Percentiles rank a stretch among this genome's conserved stretches.
Conservation (phyloP, 1,140 invertebrate species). For the Spodoptera litura region DNA sequence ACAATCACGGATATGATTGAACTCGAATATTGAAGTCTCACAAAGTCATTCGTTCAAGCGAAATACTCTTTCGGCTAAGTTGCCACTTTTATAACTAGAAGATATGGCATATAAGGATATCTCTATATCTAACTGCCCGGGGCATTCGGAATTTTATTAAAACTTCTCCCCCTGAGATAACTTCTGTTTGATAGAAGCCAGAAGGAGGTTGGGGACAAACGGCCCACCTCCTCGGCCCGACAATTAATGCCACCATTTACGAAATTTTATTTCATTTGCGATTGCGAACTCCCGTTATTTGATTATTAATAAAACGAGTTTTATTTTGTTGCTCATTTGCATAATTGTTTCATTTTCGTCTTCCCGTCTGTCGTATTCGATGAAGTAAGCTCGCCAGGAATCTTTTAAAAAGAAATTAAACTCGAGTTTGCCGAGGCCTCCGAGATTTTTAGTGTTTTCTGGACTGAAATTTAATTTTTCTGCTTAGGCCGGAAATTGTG, state of each 20-base stretch:
- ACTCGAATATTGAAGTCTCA: slow-evolving; percentile 60
- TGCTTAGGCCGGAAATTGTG: slow-evolving; percentile 29
- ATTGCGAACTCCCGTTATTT: slow-evolving; percentile 78
- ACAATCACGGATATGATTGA: slow-evolving; percentile 49
- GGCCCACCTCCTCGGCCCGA: slow-evolving; percentile 46
- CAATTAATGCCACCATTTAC: slow-evolving; percentile 82
- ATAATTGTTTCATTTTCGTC: slow-evolving; percentile 82
- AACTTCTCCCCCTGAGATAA: slow-evolving; percentile 81
- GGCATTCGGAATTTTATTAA: slow-evolving; percentile 82
- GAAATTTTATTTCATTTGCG: slow-evolving; percentile 81
- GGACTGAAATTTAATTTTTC: slow-evolving; percentile 38
- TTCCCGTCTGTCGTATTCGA: slow-evolving; percentile 66
- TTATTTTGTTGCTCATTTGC: slow-evolving; percentile 79
- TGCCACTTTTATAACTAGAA: slow-evolving; percentile 64
- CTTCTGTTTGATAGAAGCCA: slow-evolving; percentile 80
- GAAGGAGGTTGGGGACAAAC: slow-evolving; percentile 49
- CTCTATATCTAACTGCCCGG: slow-evolving; percentile 66
- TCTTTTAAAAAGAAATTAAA: slow-evolving; percentile 72
- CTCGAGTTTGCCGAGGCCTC: slow-evolving; percentile 39
- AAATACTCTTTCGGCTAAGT: slow-evolving; percentile 59
- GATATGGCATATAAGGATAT: slow-evolving; percentile 67
- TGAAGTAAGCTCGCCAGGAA: slow-evolving; percentile 59
- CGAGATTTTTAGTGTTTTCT: slow-evolving; percentile 47
- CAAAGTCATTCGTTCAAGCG: slow-evolving; percentile 61
- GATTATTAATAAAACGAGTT: slow-evolving; percentile 83